Conservation (phyloP, 1,140 invertebrate genomes). For the Dendrolimus kikuchii region DNA sequence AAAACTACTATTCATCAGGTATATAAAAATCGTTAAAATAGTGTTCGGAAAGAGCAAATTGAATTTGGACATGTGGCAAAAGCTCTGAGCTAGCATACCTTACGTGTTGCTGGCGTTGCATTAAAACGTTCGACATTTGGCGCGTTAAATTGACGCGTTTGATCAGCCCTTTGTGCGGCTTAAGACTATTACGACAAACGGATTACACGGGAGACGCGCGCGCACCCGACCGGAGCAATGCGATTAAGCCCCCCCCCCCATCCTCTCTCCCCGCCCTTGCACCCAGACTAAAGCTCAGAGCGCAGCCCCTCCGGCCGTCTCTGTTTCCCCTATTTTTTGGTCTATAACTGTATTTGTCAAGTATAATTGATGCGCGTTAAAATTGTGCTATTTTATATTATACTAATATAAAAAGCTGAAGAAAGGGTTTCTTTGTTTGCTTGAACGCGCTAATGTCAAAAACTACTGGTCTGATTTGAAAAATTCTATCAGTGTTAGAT, state of each 20-base stretch:
- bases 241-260: constrained; percentile 30
- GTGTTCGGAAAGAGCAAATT: too few relatives aligned
- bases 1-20: too few relatives aligned
- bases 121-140: constrained; percentile 43
- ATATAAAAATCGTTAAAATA: too few relatives aligned
- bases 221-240: constrained; percentile 40
- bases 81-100: too few relatives aligned
- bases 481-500: too few relatives aligned
- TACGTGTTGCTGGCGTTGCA: too few relatives aligned
- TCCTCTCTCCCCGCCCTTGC: constrained; percentile 3
- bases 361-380: constrained; percentile 14
- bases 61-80: too few relatives aligned
- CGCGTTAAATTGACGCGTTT: constrained; percentile 54
- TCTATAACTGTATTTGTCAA: constrained; percentile 27
- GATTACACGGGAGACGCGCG: constrained; percentile 54
- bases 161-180: constrained; percentile 59
- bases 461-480: too few relatives aligned
- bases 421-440: too few relatives aligned
- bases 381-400: constrained; percentile 9
- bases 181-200: constrained; percentile 60
- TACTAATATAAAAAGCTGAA: too few relatives aligned
- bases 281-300: constrained; percentile 1
- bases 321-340: constrained; percentile 25
- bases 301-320: constrained; percentile 1
- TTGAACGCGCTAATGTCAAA: too few relatives aligned